phyloP scores from a whole-genome alignment of 2,797 vertebrate species.

The Macropus fuliginosus region DNA sequence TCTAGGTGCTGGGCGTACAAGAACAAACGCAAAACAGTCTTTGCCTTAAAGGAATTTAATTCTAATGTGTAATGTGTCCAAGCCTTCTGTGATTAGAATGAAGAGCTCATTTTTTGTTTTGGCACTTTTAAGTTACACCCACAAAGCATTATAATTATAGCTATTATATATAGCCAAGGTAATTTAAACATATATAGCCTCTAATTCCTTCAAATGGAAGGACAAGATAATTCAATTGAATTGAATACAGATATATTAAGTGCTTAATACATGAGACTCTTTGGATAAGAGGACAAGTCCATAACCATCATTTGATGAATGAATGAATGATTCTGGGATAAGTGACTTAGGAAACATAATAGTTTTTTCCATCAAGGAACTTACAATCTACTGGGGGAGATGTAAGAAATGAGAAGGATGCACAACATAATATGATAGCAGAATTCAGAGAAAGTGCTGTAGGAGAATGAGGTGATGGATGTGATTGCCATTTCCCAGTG shows the following conservation, averaged over 20 bases:
- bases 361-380: neutral
- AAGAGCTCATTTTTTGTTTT: neutral
- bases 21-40: neutral
- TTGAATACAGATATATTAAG: neutral
- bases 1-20: neutral
- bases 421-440: neutral
- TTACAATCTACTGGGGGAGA: neutral
- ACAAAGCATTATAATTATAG: neutral
- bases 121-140: neutral
- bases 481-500: neutral
- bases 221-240: neutral
- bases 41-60: neutral
- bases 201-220: neutral
- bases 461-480: neutral
- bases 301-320: neutral
- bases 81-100: neutral
- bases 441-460: neutral
- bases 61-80: no score
- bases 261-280: neutral
- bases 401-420: neutral
- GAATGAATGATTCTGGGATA: neutral
- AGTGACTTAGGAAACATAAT: neutral
- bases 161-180: neutral
- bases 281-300: neutral
- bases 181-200: neutral